Base-by-base conservation (phyloP, 2,888 invertebrate genomes). In the Plusia festucae region DNA sequence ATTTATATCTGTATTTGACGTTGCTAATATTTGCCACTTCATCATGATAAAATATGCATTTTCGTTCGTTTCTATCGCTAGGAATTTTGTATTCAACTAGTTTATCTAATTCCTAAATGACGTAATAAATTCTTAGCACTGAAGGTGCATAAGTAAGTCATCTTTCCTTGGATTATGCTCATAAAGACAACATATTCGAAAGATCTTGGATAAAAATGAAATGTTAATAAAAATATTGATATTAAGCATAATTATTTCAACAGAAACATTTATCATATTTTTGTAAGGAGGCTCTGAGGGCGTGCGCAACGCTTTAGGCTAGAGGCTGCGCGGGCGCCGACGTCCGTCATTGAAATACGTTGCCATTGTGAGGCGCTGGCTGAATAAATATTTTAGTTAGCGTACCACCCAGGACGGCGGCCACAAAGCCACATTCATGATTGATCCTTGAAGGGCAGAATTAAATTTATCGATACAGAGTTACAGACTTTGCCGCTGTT, bases 351-450 rank as follows among this genome's bases (percentile, higher is more conserved):
- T 93, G 92, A 93, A 93, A 93, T 91, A 89, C 91, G 90, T 89
- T 89, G 90, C 93, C 91, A 94, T 94, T 94, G 94, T 94, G 85
- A 85, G 82, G 84, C 82, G 80, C 83, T 83, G 83, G 75, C 83
- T 92, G 93, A 93, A 93, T 94, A 94, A 94, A 94, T 93, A 94
- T 93, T 92, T 92, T 89, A 89, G 82, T 90, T 88, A 88, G 86
- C 87, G 88, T 90, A 89, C 94, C 93, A 94, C 94, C 93, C 93
- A 94, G 82, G 76, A 89, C 90, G 92, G 91, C 88, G 80, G 78
- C 77, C 83, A 89, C 90, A 91, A 91, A 90, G 91, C 74, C 80
- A 80, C 84, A 81, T 77, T 76, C 84, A 80, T 91, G 94, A 94
- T 94, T 93, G 94, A 94, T 94, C 86, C 87, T 86, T 93, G 90